Evolutionary conservation across 2,888 invertebrate species (phyloP), one percentile per base, ranked within the genome.

Genomic region (Phyllotreta cruciferae): DNA sequence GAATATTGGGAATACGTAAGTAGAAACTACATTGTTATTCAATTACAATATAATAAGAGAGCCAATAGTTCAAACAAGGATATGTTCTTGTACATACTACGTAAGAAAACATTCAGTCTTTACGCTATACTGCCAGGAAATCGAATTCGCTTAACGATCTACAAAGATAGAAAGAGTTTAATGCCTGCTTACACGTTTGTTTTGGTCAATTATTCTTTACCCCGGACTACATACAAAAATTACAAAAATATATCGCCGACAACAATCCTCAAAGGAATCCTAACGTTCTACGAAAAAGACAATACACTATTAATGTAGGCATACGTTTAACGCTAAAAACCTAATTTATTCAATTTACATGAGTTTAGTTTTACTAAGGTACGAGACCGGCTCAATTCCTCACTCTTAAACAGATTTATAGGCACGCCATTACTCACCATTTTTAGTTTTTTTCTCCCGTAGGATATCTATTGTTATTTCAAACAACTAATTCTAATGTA

Each of bases 171-270:
- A 38, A 62, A 64, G 45, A 47, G 24, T 52, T 54, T 57, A 64
- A 39, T 60, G 63, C 64, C 60, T 54, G 53, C 54, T 62, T 62
- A 66, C 62, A 63, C 57, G 58, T 65, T 67, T 70, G 68, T 61
- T 65, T 67, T 70, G 68, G 67, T 69, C 67, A 69, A 68, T 68
- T 66, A 68, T 41, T 47, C 50, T 56, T 45, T 52, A 55, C 57
- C 74, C 63, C 68, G 63, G 66, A 65, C 77, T 78, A 77, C 75
- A 73, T 79, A 79, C 78, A 78, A 79, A 77, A 78, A 75, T 75
- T 78, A 79, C 75, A 79, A 79, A 79, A 79, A 79, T 79, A 79
- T 78, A 78, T 78, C 73, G 74, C 74, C 74, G 73, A 74, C 75
- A 75, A 74, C 75, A 74, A 70, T 71, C 71, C 70, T 47, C 54